These are phyloP conservation scores for Ptychobarbus kaznakovi DNA, from an alignment of 2,797 vertebrate species.

Conservation along the genomic window DNA sequence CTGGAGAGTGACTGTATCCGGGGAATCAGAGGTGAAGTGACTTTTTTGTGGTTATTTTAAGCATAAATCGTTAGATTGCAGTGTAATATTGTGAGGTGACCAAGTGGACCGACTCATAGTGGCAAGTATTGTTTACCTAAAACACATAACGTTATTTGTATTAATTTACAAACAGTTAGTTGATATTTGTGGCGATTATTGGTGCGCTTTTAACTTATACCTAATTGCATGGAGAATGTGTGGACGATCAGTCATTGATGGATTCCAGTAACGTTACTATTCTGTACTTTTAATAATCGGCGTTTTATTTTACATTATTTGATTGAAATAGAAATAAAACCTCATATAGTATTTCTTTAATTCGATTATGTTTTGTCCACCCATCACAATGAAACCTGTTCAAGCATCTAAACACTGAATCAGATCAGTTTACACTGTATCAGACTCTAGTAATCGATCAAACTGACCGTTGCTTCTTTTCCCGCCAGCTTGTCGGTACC, in stretches of 20 bases:
- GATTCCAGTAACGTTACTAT: background rate
- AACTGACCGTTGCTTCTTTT: background rate
- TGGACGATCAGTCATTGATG: background rate
- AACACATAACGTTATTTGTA: conserved; percentile 62
- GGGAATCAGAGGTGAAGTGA: conserved; percentile 25
- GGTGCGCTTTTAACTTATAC: background rate
- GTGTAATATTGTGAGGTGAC: conserved; percentile 63
- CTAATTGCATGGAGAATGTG: background rate
- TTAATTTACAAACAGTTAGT: background rate
- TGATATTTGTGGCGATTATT: background rate
- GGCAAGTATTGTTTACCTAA: conserved; percentile 72
- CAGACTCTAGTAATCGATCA: conserved; percentile 29
- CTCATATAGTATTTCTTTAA: background rate
- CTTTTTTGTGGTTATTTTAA: background rate
- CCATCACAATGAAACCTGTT: background rate
- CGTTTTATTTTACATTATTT: background rate
- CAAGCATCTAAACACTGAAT: conserved; percentile 18
- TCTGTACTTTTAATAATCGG: background rate
- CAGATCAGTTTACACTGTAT: conserved; percentile 12
- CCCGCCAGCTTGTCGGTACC: background rate
- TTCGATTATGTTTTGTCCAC: background rate
- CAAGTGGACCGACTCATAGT: conserved; percentile 66
- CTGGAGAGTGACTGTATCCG: conserved; percentile 18
- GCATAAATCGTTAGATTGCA: conserved; percentile 35
- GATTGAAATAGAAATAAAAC: background rate